Percentiles rank a stretch among this genome's conserved stretches.
Conservation (phyloP, 2,797 vertebrate species). For the Crenichthys baileyi region DNA sequence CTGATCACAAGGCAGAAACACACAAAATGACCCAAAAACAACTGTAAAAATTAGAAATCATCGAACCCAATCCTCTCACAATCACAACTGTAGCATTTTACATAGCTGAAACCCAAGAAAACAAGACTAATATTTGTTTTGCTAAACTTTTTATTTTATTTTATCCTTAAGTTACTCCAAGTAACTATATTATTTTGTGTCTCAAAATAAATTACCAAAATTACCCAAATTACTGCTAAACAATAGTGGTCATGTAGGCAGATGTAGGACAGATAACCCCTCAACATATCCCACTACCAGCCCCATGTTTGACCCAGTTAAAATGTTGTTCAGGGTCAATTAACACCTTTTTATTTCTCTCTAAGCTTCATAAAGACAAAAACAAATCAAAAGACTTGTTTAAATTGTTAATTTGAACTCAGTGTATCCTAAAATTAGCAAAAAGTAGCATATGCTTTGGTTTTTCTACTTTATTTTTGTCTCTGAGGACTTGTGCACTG, state of each 20-base stretch:
- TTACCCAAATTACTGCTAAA: not conserved
- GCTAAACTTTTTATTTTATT: not conserved
- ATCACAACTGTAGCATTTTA: not conserved
- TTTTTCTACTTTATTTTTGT: not conserved
- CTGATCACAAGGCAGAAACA: not conserved
- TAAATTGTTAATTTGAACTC: not conserved
- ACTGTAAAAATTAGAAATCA: not conserved
- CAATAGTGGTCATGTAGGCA: not conserved
- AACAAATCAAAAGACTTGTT: not conserved
- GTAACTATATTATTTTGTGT: not conserved
- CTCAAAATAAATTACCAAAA: not conserved
- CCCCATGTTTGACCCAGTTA: not conserved
- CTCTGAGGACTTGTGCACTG: not conserved
- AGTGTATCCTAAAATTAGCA: not conserved
- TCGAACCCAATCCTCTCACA: too few relatives aligned
- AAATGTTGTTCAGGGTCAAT: not conserved
- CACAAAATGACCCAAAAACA: not conserved
- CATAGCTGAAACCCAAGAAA: not conserved
- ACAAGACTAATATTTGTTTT: not conserved
- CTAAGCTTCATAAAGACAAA: not conserved
- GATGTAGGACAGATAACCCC: not conserved
- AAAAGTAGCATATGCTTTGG: not conserved
- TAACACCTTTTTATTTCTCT: not conserved
- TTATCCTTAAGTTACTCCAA: not conserved
- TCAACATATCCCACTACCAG: not conserved